Evolutionary conservation across 2,888 invertebrate species (phyloP).

Genomic region (Mylabris sibirica): DNA sequence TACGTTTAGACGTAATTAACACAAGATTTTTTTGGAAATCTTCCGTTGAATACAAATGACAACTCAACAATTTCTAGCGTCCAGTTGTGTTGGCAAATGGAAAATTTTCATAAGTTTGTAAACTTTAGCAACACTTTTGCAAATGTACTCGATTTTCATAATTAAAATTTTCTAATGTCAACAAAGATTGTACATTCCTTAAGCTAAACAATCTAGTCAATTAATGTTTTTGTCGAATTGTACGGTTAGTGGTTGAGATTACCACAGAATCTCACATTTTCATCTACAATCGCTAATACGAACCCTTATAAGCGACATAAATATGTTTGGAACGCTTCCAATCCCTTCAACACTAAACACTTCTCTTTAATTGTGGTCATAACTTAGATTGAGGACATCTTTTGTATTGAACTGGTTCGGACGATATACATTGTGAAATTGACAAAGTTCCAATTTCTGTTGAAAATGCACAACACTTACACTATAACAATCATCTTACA

Average conservation of each 20-base stretch:
- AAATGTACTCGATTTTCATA: background rate
- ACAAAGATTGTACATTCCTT: too few relatives aligned
- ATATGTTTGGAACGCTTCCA: slow-evolving; percentile 33
- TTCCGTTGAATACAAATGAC: background rate
- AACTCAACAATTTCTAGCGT: background rate
- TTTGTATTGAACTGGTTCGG: slow-evolving; percentile 27
- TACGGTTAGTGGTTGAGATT: background rate
- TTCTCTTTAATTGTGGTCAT: slow-evolving; percentile 35
- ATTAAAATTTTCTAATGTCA: background rate
- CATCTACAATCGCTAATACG: background rate
- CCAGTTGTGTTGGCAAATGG: background rate
- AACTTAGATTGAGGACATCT: slow-evolving; percentile 32
- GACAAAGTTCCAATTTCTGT: slow-evolving; percentile 10
- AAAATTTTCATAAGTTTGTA: background rate
- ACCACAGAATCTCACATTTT: background rate
- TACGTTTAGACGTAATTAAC: background rate
- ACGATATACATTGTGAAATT: slow-evolving; percentile 16
- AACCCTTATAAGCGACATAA: slow-evolving; percentile 16
- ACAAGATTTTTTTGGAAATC: background rate
- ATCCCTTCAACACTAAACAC: slow-evolving; percentile 34
- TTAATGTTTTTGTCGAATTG: too few relatives aligned
- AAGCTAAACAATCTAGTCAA: too few relatives aligned
- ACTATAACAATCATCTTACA: slow-evolving; percentile 18
- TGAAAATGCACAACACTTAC: slow-evolving; percentile 21
- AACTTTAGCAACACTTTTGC: background rate